Percentiles rank a stretch among this genome's conserved stretches.
phyloP scores from a whole-genome alignment of 2,113 vertebrate genomes.

The western clawed frog (Xenopus tropicalis) region UCB_Xtro_10.0 CM004445.2:34053501-34054000 shows the following conservation, averaged over 20 bases:
- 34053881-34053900: too few relatives aligned
- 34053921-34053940: too few relatives aligned
- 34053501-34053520: not conserved
- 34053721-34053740: slow-evolving; percentile 97
- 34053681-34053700: slow-evolving; percentile 94
- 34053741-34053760: slow-evolving; percentile 97
- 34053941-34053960: too few relatives aligned
- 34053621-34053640: slow-evolving; percentile 96
- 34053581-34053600: slow-evolving; percentile 97
- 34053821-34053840: too few relatives aligned
- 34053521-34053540: slow-evolving; percentile 96
- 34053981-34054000: too few relatives aligned
- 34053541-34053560: slow-evolving; percentile 89
- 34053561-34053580: slow-evolving; percentile 90
- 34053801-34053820: not conserved
- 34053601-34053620: slow-evolving; percentile 98
- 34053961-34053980: too few relatives aligned
- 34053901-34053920: too few relatives aligned
- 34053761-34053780: slow-evolving; percentile 76
- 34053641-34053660: slow-evolving; percentile 95
- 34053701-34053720: slow-evolving; percentile 95
- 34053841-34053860: too few relatives aligned
- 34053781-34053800: not conserved
- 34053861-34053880: too few relatives aligned
- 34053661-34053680: slow-evolving; percentile 95